Percentiles rank a stretch among this genome's conserved stretches.
phyloP scores from a whole-genome alignment of 2,113 vertebrate species.

The Ophthalmolycus amberensis region DNA sequence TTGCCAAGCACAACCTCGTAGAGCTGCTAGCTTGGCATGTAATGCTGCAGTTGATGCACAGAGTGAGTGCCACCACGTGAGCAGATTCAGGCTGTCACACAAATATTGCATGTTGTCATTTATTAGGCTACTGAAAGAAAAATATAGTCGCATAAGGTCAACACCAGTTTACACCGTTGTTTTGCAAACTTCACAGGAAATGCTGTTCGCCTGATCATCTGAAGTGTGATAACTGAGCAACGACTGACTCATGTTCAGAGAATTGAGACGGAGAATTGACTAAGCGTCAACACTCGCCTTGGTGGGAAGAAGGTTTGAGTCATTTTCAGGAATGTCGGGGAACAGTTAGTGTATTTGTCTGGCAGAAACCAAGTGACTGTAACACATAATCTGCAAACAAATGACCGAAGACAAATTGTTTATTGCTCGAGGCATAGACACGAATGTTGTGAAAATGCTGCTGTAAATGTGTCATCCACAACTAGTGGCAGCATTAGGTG shows the following conservation, averaged over 20 bases:
- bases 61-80: not conserved
- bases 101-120: not conserved
- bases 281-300: constrained; percentile 28
- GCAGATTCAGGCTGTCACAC: not conserved
- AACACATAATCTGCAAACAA: constrained; percentile 13
- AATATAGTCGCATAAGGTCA: not conserved
- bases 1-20: not conserved
- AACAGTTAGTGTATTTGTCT: constrained; percentile 19
- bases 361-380: not conserved
- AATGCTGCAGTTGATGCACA: not conserved
- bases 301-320: constrained; percentile 40
- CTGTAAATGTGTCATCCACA: constrained; percentile 45
- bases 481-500: constrained; percentile 21
- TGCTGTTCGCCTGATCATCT: constrained; percentile 7
- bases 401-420: not conserved
- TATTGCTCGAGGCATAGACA: not conserved
- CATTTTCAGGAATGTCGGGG: constrained; percentile 12
- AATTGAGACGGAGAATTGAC: constrained; percentile 20
- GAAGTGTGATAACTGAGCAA: constrained; percentile 48
- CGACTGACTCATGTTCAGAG: constrained; percentile 43
- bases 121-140: not conserved
- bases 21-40: not conserved
- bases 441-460: constrained; percentile 19
- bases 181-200: constrained; percentile 42
- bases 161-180: not conserved